Evolutionary conservation across 2,888 invertebrate genomes (phyloP).

Genomic region (Nomada hirtipes): DNA sequence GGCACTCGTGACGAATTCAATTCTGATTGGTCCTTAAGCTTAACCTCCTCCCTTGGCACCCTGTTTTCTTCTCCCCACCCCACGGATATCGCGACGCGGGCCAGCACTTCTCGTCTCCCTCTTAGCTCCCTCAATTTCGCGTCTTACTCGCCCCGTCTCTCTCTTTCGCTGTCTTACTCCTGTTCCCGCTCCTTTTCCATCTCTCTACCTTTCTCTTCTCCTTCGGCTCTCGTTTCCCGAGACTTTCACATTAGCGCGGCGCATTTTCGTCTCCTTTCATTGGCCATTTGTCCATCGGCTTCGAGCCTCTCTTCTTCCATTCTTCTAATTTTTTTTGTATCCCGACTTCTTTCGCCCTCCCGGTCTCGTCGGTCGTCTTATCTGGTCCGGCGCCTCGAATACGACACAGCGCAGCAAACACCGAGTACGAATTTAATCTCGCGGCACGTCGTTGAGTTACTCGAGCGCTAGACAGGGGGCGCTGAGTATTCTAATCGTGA

Average conservation of each 20-base stretch:
- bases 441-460: conserved; percentile 82
- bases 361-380: conserved; percentile 60
- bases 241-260: background rate
- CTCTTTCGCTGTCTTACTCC: conserved; percentile 2
- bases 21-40: conserved; percentile 87
- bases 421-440: conserved; percentile 81
- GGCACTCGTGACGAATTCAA: conserved; percentile 86
- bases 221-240: background rate
- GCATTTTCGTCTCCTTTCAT: conserved; percentile 15
- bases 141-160: conserved; percentile 58
- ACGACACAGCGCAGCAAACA: conserved; percentile 60
- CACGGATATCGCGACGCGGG: conserved; percentile 30
- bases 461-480: conserved; percentile 81
- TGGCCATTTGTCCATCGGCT: conserved; percentile 46
- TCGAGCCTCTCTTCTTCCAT: conserved; percentile 39
- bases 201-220: conserved; percentile 15
- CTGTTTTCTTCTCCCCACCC: conserved; percentile 72
- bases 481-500: conserved; percentile 68
- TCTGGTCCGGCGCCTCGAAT: conserved; percentile 62
- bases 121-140: conserved; percentile 61
- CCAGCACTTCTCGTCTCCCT: conserved; percentile 63
- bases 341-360: background rate
- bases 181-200: conserved; percentile 7
- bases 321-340: background rate
- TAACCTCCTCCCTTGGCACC: conserved; percentile 81